Evolutionary conservation across 2,797 vertebrate genomes (phyloP).

Genomic region (Fistularia commersonii): DNA sequence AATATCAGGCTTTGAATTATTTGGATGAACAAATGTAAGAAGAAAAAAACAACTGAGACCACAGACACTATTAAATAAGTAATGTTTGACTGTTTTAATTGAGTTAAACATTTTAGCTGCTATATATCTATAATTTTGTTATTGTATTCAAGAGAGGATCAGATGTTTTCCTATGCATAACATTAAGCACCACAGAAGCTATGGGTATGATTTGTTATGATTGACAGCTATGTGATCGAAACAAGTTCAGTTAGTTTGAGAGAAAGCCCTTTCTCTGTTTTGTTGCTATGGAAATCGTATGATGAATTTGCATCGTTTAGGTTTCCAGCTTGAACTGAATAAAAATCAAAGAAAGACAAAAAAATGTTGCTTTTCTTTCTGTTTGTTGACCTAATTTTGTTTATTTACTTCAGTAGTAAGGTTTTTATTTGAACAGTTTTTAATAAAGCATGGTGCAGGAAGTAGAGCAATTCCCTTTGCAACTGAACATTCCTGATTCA

Average conservation of each 20-base stretch:
- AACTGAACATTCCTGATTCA: too few relatives aligned
- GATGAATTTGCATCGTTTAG: constrained; percentile 73
- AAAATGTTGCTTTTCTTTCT: not conserved
- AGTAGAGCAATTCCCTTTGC: too few relatives aligned
- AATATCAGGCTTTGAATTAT: constrained; percentile 38
- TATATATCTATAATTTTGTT: constrained; percentile 49
- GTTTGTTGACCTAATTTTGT: not conserved
- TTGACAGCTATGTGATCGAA: constrained; percentile 28
- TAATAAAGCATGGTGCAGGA: too few relatives aligned
- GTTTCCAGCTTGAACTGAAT: constrained; percentile 81
- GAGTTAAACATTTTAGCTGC: constrained; percentile 66
- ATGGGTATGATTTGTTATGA: constrained; percentile 28
- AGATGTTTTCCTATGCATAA: constrained; percentile 45
- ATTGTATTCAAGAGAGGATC: constrained; percentile 53
- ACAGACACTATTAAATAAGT: constrained; percentile 42
- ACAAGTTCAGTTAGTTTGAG: constrained; percentile 27
- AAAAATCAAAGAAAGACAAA: constrained; percentile 64
- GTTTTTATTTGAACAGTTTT: too few relatives aligned
- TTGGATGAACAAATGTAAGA: constrained; percentile 32
- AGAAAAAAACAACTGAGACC: constrained; percentile 5
- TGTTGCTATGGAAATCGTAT: constrained; percentile 54
- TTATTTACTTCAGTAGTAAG: not conserved
- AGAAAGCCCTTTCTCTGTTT: constrained; percentile 31
- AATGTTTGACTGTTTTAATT: constrained; percentile 62
- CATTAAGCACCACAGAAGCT: constrained; percentile 21